A percentile compares a stretch with the other conserved stretches of the same genome.
phyloP scores from a whole-genome alignment of 1,140 invertebrate genomes.

The Cyrtorhinus lividipennis region DNA sequence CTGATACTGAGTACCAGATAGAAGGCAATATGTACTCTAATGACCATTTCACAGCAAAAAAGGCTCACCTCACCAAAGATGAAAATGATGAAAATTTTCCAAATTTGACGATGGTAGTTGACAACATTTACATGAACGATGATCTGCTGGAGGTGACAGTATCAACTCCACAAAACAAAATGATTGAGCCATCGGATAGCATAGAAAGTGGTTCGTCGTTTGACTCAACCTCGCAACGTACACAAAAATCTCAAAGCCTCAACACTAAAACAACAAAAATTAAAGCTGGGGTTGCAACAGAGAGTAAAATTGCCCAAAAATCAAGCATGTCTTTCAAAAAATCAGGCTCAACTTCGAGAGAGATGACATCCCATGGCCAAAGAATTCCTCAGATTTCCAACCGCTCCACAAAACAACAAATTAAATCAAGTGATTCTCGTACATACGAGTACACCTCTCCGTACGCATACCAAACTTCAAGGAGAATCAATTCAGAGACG shows the following conservation, averaged over 20 bases:
- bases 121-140: slow-evolving; percentile 31
- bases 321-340: too few species aligned
- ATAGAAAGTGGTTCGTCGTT: slow-evolving; percentile 3
- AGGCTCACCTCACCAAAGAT: not conserved
- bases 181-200: not conserved
- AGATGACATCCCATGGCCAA: too few species aligned
- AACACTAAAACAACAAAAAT: not conserved
- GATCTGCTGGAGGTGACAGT: slow-evolving; percentile 32
- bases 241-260: too few species aligned
- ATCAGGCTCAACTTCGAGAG: too few species aligned
- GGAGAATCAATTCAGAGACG: not conserved
- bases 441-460: not conserved
- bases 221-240: not conserved
- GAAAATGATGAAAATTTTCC: not conserved
- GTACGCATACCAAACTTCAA: not conserved
- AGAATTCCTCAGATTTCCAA: too few species aligned
- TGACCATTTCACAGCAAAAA: not conserved
- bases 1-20: not conserved
- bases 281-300: not conserved
- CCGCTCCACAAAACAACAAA: too few species aligned
- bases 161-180: slow-evolving; percentile 17
- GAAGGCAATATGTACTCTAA: not conserved
- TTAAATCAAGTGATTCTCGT: too few species aligned
- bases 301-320: not conserved
- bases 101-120: slow-evolving; percentile 19